phyloP scores from a whole-genome alignment of 1,140 invertebrate species.

The Conopomorpha cramerella region DNA sequence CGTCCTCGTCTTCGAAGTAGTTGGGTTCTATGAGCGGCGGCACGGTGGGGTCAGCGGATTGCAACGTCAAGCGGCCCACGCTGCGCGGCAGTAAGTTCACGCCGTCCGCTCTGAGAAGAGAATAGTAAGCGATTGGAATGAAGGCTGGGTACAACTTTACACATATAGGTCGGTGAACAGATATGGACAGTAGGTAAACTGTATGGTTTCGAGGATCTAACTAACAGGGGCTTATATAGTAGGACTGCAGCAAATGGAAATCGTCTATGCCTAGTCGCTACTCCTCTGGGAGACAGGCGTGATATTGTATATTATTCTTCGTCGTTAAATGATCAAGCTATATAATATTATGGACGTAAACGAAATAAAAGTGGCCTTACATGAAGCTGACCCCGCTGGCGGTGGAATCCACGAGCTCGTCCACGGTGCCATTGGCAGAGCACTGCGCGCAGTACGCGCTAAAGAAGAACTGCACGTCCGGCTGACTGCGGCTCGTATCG shows the following conservation, averaged over 20 bases:
- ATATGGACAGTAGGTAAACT: no score
- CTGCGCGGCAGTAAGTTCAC: constrained; percentile 59
- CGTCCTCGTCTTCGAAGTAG: constrained; percentile 75
- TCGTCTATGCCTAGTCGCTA: constrained; percentile 32
- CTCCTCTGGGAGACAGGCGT: no score
- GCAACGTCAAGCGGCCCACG: constrained; percentile 35
- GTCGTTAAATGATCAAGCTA: no score
- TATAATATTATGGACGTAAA: no score
- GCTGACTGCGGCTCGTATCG: constrained; percentile 49
- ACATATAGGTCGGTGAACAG: no score
- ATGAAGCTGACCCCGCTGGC: constrained; percentile 11
- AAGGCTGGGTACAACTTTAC: no score
- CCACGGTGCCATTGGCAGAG: constrained; percentile 50
- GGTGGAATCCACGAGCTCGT: constrained; percentile 30
- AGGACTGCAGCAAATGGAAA: no score
- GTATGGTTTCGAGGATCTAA: no score
- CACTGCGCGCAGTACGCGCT: constrained; percentile 68
- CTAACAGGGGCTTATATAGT: no score
- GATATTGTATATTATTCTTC: no score
- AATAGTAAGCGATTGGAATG: no score
- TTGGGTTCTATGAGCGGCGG: constrained; percentile 81
- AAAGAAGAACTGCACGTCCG: constrained; percentile 71
- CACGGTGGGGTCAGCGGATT: constrained; percentile 53
- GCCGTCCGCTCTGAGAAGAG: constrained; percentile 66
- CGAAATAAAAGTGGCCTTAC: no score